Percentiles rank a stretch among this genome's conserved stretches.
Conservation (phyloP, 2,797 vertebrate species). For the Helostoma temminkii region DNA sequence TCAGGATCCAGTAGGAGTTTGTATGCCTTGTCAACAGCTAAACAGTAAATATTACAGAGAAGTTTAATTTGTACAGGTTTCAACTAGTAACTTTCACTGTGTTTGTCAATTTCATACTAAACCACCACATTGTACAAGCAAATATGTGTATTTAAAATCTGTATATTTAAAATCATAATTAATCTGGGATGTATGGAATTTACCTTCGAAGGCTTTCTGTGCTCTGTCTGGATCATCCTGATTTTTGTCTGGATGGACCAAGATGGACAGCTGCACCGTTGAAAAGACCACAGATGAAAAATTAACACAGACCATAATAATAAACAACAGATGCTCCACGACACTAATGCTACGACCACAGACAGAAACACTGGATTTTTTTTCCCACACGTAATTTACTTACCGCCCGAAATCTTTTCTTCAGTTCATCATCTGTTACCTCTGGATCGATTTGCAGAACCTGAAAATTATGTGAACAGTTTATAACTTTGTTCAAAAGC, state of each 20-base stretch:
- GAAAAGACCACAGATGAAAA: constrained; percentile 28
- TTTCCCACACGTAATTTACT: background rate
- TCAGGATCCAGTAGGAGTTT: constrained; percentile 94
- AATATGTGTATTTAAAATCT: no score
- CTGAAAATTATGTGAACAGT: constrained; percentile 70
- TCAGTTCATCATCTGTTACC: constrained; percentile 96
- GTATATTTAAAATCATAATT: no score
- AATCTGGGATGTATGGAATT: background rate
- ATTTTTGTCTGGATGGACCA: constrained; percentile 99
- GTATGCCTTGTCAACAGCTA: constrained; percentile 98
- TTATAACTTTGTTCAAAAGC: no score
- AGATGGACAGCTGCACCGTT: constrained; percentile 91
- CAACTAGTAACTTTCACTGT: no score
- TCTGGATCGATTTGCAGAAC: constrained; percentile 98
- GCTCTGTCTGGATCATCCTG: constrained; percentile 93
- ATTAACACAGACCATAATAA: constrained; percentile 3
- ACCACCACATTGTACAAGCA: no score
- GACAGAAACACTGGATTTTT: background rate
- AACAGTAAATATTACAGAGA: constrained; percentile 9
- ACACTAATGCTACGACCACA: background rate
- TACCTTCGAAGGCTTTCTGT: constrained; percentile 98
- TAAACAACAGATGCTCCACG: background rate
- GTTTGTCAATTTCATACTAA: no score
- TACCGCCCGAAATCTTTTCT: constrained; percentile 98
- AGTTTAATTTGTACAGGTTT: background rate